Percentiles rank a stretch among this genome's conserved stretches.
Evolutionary conservation across 2,888 invertebrate genomes (phyloP).

Genomic region (Eueremaeus valkanovi): DNA sequence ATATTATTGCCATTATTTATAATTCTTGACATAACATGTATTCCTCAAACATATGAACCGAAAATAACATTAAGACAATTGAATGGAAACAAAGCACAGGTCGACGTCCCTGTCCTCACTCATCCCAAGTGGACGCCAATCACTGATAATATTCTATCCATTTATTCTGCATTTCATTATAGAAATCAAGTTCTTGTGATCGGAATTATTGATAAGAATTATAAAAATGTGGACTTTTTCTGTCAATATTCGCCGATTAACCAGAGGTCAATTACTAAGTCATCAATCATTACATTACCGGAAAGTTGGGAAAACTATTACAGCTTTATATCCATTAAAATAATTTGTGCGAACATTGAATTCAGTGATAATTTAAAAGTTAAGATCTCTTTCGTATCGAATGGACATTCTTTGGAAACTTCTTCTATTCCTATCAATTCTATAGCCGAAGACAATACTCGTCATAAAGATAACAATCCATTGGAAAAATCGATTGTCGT

Average conservation of each 20-base stretch:
- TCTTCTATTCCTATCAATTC: background rate
- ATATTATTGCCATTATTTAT: background rate
- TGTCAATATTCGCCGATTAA: background rate
- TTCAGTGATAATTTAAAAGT: background rate
- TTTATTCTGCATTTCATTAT: constrained; percentile 5
- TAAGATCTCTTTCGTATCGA: background rate
- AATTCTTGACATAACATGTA: background rate
- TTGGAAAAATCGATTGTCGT: background rate
- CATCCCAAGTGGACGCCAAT: constrained; percentile 27
- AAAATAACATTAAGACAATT: background rate
- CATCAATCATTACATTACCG: background rate
- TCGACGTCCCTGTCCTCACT: no score
- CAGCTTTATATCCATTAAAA: constrained; percentile 1
- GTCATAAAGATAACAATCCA: no score
- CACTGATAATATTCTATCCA: background rate
- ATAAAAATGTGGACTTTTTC: background rate
- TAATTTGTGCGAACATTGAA: background rate
- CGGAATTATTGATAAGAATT: constrained; percentile 1
- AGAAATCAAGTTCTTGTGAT: background rate
- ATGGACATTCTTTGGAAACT: background rate
- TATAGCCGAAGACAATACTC: background rate
- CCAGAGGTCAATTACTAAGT: background rate
- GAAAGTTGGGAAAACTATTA: constrained; percentile 1
- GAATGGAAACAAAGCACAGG: background rate
- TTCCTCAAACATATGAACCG: background rate